phyloP scores from a whole-genome alignment of 2,113 vertebrate genomes.

The Dendropsophus ebraccatus region DNA sequence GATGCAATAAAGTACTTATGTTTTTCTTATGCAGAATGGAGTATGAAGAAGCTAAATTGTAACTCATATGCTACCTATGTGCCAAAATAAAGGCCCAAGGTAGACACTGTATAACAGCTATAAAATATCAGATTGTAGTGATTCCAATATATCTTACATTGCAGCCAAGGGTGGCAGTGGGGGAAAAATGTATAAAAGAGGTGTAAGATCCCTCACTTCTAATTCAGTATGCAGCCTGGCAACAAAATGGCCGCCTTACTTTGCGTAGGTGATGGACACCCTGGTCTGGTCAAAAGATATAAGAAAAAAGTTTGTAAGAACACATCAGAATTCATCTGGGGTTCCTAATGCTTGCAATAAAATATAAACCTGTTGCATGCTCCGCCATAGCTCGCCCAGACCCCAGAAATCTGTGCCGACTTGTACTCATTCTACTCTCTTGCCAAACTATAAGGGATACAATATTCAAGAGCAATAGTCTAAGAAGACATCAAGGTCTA shows the following conservation, averaged over 20 bases:
- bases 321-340: background rate
- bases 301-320: background rate
- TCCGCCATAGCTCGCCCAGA: background rate
- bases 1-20: too few species aligned
- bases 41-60: too few species aligned
- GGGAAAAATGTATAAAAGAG: background rate
- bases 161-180: background rate
- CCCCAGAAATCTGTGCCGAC: background rate
- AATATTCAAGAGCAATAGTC: slow-evolving; percentile 34
- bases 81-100: too few species aligned
- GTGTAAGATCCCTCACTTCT: background rate
- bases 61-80: too few species aligned
- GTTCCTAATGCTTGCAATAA: slow-evolving; percentile 22
- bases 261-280: background rate
- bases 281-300: background rate
- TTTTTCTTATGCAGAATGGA: too few species aligned
- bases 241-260: slow-evolving; percentile 20
- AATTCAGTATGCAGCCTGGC: background rate
- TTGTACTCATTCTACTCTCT: background rate
- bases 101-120: too few species aligned
- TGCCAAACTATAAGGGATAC: slow-evolving; percentile 2
- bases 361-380: background rate
- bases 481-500: background rate
- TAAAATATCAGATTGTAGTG: background rate
- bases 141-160: background rate